Evolutionary conservation across 2,797 vertebrate genomes (phyloP), one percentile per base, ranked within the genome.

Genomic region (Apodemus agrarius): DNA sequence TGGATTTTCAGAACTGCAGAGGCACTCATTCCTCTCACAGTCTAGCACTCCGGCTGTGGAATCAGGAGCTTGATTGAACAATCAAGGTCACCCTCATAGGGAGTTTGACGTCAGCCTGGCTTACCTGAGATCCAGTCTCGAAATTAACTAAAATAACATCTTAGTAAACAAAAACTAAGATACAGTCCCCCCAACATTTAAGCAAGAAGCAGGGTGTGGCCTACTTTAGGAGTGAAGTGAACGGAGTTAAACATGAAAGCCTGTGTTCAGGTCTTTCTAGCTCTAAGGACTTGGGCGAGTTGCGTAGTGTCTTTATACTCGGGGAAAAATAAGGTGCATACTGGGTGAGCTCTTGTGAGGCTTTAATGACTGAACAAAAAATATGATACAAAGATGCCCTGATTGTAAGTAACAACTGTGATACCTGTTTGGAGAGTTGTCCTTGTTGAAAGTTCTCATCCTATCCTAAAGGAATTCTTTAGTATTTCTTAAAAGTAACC

Each of bases 111-210:
- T 29, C 34, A 74, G 85, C 24, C 14, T 74, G n/a, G 67, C 14
- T 74, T 34, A 59, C n/a, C 31, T 57, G 52, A 59, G 52, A 75
- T 40, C 54, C 52, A 43, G 37, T 59, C 69, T 54, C 34, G 40
- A 46, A 83, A 83, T 84, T 75, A 90, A 59, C 46, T 14, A 6
- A 92, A 59, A 19, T 57, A 75, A 88, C 59, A 79, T 91, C 37
- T 12, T 72, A 74, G 65, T 93, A 94, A 91, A 78, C 92, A 72
- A 92, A 96, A 95, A 90, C 74, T 63, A 94, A 96, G 74, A 75
- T 76, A 26, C 34, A 89, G 59, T 34, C 17, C 78, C 80, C 79
- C 22, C 85, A 94, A 90, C 89, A 97, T 46, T 96, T 57, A 95
- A 7, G 67, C 46, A 61, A 95, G 88, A 92, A 12, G 49, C 46